These are phyloP conservation scores for Euphonia xanthogaster DNA, from an alignment of 2,797 vertebrate genomes.

Conservation along the genomic window DNA sequence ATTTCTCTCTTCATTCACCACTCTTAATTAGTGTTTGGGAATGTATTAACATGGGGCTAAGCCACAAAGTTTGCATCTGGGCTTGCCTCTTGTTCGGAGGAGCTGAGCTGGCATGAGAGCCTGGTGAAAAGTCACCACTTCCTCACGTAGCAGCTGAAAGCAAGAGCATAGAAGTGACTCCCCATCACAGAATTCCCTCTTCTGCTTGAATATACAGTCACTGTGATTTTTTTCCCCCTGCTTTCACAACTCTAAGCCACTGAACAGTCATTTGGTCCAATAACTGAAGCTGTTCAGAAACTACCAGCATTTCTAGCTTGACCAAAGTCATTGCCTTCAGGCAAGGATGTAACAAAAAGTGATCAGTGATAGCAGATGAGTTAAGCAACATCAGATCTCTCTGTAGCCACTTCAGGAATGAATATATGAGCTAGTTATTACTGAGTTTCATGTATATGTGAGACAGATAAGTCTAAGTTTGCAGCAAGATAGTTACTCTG, in stretches of 20 bases:
- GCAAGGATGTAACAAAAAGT: not conserved
- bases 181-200: not conserved
- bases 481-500: not conserved
- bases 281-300: not conserved
- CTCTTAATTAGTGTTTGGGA: constrained; percentile 35
- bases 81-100: not conserved
- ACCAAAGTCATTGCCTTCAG: constrained; percentile 7
- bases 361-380: not conserved
- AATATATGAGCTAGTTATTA: not conserved
- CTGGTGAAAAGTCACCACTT: not conserved
- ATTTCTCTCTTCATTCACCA: not conserved
- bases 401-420: not conserved
- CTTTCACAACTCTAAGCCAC: not conserved
- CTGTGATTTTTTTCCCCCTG: not conserved
- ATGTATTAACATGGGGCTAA: not conserved
- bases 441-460: not conserved
- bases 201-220: not conserved
- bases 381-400: not conserved
- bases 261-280: not conserved
- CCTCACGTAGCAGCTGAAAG: not conserved
- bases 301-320: constrained; percentile 6
- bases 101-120: not conserved
- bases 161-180: not conserved
- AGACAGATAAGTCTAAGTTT: not conserved
- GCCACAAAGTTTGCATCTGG: constrained; percentile 21